These are phyloP conservation scores for Lydus trimaculatus DNA, from an alignment of 2,888 invertebrate genomes.

Conservation along the genomic window DNA sequence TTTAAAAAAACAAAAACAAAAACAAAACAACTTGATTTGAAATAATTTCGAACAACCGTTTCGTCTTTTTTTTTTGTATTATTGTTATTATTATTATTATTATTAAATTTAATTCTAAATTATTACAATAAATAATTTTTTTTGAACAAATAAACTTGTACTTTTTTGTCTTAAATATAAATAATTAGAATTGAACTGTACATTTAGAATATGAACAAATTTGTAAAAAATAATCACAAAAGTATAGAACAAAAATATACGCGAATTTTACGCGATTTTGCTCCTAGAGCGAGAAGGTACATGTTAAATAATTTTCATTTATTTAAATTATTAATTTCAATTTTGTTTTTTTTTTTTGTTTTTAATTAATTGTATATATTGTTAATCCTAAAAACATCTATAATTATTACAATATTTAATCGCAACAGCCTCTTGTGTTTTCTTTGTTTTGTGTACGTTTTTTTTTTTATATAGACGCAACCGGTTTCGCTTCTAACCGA, in stretches of 20 bases:
- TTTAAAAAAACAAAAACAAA: not conserved
- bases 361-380: not conserved
- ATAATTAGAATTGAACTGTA: constrained; percentile 4
- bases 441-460: constrained; percentile 52
- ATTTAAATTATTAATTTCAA: not conserved
- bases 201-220: constrained; percentile 11
- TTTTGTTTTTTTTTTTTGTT: no score
- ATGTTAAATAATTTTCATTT: not conserved
- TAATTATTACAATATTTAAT: constrained; percentile 53
- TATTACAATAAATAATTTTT: not conserved
- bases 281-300: constrained; percentile 8
- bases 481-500: constrained; percentile 14
- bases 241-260: not conserved
- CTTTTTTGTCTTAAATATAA: not conserved
- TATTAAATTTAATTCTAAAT: not conserved
- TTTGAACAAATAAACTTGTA: constrained; percentile 1
- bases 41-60: not conserved
- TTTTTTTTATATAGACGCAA: not conserved
- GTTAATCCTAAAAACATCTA: constrained; percentile 53
- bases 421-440: constrained; percentile 62
- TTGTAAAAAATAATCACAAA: not conserved
- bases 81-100: no score
- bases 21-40: not conserved
- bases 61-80: not conserved
- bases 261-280: not conserved